Percentiles rank a stretch among this genome's conserved stretches.
Conservation (phyloP, 2,888 invertebrate genomes). For the Erannis defoliaria region DNA sequence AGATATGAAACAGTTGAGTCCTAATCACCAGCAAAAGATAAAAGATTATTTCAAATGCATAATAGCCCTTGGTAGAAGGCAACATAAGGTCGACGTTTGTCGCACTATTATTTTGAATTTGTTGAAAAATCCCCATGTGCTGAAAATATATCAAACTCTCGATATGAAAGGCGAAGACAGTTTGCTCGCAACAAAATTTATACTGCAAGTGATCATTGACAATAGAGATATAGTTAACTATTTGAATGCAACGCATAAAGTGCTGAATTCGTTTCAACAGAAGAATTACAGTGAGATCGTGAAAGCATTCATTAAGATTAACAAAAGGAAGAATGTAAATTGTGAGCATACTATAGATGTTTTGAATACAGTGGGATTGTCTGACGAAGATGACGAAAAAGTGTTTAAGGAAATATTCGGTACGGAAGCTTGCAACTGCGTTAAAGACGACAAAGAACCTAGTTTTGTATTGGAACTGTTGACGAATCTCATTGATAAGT, state of each 20-base stretch:
- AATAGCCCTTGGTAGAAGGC: constrained; percentile 64
- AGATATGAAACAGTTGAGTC: constrained; percentile 62
- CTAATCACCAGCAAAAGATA: constrained; percentile 62
- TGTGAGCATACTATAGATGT: constrained; percentile 71
- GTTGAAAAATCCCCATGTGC: constrained; percentile 73
- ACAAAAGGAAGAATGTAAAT: constrained; percentile 67
- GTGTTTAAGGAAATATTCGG: constrained; percentile 76
- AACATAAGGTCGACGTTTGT: constrained; percentile 65
- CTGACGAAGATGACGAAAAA: constrained; percentile 70
- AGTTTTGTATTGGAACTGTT: constrained; percentile 83
- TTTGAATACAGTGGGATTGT: constrained; percentile 74
- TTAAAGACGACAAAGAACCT: constrained; percentile 80
- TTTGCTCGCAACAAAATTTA: constrained; percentile 68
- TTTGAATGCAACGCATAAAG: constrained; percentile 64
- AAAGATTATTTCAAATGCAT: constrained; percentile 65
- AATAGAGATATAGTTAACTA: constrained; percentile 66
- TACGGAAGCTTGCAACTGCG: constrained; percentile 64
- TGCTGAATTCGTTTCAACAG: constrained; percentile 82
- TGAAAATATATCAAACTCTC: constrained; percentile 73
- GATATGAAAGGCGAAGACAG: constrained; percentile 59
- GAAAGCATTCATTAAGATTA: constrained; percentile 79
- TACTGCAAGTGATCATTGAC: constrained; percentile 64
- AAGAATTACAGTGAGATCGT: constrained; percentile 83
- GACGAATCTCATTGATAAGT: constrained; percentile 76
- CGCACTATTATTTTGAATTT: constrained; percentile 65